Percentiles rank a stretch among this genome's conserved stretches.
These are phyloP conservation scores for Aeoliscus strigatus DNA, from an alignment of 2,797 vertebrate genomes.

Conservation along the genomic window DNA sequence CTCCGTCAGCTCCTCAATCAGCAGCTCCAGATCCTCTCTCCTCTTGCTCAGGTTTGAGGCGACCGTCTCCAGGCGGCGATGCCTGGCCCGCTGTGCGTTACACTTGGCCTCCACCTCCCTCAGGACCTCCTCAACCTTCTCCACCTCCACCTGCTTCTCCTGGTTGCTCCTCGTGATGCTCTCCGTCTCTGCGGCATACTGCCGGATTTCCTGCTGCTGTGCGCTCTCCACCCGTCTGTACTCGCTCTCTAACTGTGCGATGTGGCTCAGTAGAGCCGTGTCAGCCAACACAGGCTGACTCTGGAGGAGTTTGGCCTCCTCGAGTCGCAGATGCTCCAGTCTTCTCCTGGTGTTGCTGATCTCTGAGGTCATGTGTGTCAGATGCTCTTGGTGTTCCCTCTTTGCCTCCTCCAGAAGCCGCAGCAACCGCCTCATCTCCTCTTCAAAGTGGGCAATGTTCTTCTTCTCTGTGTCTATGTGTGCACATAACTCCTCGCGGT, in stretches of 20 bases:
- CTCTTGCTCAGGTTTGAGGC: constrained; percentile 20
- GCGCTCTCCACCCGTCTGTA: constrained; percentile 20
- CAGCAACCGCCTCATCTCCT: constrained; percentile 31
- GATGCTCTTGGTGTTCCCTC: constrained; percentile 41
- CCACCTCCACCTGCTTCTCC: constrained; percentile 49
- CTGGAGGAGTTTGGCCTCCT: constrained; percentile 44
- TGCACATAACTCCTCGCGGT: constrained; percentile 31
- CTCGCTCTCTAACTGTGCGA: constrained; percentile 23
- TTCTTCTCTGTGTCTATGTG: constrained; percentile 34
- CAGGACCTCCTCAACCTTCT: constrained; percentile 41
- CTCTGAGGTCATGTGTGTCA: constrained; percentile 31
- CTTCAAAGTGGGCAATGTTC: constrained; percentile 23
- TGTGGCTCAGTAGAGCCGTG: constrained; percentile 13
- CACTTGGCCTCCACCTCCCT: constrained; percentile 42
- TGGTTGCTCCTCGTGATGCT: constrained; percentile 9
- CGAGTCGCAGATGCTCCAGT: constrained; percentile 38
- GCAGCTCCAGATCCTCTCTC: constrained; percentile 34
- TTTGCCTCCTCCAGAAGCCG: constrained; percentile 27
- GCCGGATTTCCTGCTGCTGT: constrained; percentile 22
- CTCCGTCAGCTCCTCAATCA: constrained; percentile 24
- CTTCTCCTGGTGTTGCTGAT: constrained; percentile 27
- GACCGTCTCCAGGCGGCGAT: constrained; percentile 18
- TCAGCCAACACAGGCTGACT: constrained; percentile 23
- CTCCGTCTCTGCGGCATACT: constrained; percentile 16
- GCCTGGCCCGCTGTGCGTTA: constrained; percentile 16